phyloP scores from a whole-genome alignment of 2,888 invertebrate genomes.

The Drosophila aldrichi region DNA sequence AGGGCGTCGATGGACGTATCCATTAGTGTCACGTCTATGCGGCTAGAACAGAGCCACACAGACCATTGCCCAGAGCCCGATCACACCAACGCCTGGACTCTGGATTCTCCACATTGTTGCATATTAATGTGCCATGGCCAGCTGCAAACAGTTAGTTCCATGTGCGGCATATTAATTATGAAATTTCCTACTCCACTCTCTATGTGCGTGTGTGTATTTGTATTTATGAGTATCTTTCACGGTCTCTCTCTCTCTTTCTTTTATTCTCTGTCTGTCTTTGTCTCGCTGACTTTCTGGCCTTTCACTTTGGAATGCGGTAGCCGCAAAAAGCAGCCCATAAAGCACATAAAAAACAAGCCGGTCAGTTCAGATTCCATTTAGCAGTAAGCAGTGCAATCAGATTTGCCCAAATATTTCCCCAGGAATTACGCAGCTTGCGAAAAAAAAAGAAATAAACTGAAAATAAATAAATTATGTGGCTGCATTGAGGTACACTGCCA shows the following conservation, averaged over 20 bases:
- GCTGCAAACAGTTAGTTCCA: slow-evolving; percentile 70
- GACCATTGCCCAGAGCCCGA: slow-evolving; percentile 2
- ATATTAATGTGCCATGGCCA: slow-evolving; percentile 64
- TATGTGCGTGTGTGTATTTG: slow-evolving; percentile 12
- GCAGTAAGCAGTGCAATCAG: slow-evolving; percentile 57
- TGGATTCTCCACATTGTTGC: slow-evolving; percentile 54
- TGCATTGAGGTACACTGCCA: background rate
- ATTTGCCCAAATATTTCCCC: slow-evolving; percentile 58
- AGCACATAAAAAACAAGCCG: slow-evolving; percentile 55
- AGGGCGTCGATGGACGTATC: slow-evolving; percentile 76
- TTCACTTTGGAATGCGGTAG: slow-evolving; percentile 77
- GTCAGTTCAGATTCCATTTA: slow-evolving; percentile 59
- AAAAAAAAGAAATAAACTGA: background rate
- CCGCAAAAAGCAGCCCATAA: slow-evolving; percentile 60
- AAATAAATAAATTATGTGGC: slow-evolving; percentile 18
- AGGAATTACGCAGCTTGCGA: slow-evolving; percentile 9
- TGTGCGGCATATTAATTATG: slow-evolving; percentile 80
- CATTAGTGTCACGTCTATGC: slow-evolving; percentile 68
- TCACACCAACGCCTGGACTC: slow-evolving; percentile 46
- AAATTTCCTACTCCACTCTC: slow-evolving; percentile 59
- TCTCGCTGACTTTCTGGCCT: slow-evolving; percentile 59
- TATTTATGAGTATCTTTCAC: slow-evolving; percentile 36
- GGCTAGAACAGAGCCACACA: slow-evolving; percentile 55
- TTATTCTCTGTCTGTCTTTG: slow-evolving; percentile 29
- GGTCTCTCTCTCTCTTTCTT: slow-evolving; percentile 33